A percentile compares a stretch with the other conserved stretches of the same genome.
These are phyloP conservation scores for Pseudobourletiella spinata DNA, from an alignment of 1,140 invertebrate genomes.

Conservation along the genomic window DNA sequence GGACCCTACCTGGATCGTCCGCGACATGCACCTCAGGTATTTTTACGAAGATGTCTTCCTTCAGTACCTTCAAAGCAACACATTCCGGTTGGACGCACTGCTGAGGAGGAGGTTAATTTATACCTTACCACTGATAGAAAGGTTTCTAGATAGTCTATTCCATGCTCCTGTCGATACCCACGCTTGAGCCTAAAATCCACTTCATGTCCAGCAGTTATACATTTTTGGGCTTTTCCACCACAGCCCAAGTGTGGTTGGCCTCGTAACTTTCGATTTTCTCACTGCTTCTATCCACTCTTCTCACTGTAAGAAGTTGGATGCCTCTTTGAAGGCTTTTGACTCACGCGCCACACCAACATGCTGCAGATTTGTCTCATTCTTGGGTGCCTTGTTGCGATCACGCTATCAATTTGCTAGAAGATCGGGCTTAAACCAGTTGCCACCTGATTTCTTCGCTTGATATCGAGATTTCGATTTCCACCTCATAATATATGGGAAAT, in stretches of 20 bases:
- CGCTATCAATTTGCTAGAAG: not conserved
- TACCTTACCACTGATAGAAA: conserved; percentile 41
- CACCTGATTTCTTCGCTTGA: not conserved
- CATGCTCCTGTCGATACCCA: conserved; percentile 40
- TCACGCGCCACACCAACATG: not conserved
- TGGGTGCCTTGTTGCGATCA: not conserved
- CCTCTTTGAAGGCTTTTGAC: conserved; percentile 24
- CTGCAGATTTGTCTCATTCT: not conserved
- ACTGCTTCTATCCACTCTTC: conserved; percentile 34
- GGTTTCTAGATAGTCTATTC: conserved; percentile 42
- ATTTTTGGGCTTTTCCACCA: conserved; percentile 39
- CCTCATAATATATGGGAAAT: not conserved
- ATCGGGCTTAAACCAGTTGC: not conserved
- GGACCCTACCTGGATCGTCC: conserved; percentile 12
- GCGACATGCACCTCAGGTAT: conserved; percentile 32
- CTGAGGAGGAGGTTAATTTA: conserved; percentile 34
- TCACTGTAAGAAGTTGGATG: conserved; percentile 14
- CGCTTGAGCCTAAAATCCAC: conserved; percentile 37
- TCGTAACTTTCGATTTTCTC: conserved; percentile 29
- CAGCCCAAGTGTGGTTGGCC: conserved; percentile 34
- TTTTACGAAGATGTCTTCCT: conserved; percentile 38
- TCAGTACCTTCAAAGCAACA: conserved; percentile 39
- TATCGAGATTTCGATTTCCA: not conserved
- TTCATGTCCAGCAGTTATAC: conserved; percentile 19
- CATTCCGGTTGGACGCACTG: conserved; percentile 31